Base-by-base conservation (phyloP, 1,140 invertebrate genomes). In the Trichonephila inaurata region DNA sequence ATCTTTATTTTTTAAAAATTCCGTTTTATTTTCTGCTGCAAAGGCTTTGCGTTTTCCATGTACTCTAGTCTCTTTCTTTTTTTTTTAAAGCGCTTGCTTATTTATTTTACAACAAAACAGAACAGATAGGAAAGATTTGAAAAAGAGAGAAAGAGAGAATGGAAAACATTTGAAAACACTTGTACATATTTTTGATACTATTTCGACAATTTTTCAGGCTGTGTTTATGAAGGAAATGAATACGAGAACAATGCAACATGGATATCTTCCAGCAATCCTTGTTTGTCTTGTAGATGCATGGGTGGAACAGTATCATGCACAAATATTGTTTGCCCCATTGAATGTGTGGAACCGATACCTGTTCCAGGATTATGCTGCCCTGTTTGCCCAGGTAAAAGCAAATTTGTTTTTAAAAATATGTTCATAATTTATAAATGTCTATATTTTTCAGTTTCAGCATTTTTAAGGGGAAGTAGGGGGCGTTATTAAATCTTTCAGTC, bases 341-440 rank as follows among this genome's bases (percentile, higher is more conserved):
- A 96, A 98, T 98, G 98, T 96, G 95, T 97, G 94, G 96, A 97
- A 95, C 96, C 97, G 61, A 96, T 98, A 88, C 97, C 97, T 95
- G 95, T 96, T 91, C 96, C 96, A 28, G 96, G 97, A 12, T 97
- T 97, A 95, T 97, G 97, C 96, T 97, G 97, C 95, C 97, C 97
- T n/a, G 96, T 97, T 44, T 98, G 97, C 95, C 96, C 96, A 77
- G 97, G 87, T 91, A 92, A 16, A 86, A 24, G 10, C 89, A n/a
- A 64, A 64, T 51, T 51, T 51, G 0, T 51, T 51, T 51, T 40
- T 1, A 40, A 40, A 51, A 12, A 12, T 51, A 51, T 7, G 7
- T 51, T 7, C 51, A 51, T 51, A 51, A 51, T 51, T 51, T 10
- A 51, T 0, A 51, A 10, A 5, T 51, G 5, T 51, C 0, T 7